Conservation (phyloP, 2,797 vertebrate species). For the Tokudaia muenninki region DNA sequence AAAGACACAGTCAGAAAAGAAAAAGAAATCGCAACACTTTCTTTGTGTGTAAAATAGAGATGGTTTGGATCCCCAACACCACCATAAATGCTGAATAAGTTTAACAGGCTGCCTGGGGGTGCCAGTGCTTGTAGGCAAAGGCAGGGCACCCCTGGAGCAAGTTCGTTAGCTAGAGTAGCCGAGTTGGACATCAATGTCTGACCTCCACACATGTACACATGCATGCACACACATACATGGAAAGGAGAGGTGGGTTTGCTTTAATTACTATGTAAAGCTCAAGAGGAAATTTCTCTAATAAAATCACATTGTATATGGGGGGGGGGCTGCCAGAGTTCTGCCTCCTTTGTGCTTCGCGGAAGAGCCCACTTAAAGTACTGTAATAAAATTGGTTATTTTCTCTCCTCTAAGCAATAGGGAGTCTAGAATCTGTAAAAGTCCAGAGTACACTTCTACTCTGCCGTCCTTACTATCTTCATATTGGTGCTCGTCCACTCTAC, state of each 20-base stretch:
- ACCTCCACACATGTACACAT: neutral
- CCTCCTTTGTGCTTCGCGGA: neutral
- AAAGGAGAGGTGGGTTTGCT: neutral
- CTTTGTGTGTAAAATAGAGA: neutral
- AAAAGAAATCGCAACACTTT: neutral
- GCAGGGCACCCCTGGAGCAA: neutral
- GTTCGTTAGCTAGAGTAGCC: neutral
- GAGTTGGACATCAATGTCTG: neutral
- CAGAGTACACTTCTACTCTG: neutral
- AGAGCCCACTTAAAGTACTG: neutral
- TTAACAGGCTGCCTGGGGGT: too few relatives aligned
- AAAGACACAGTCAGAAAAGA: neutral
- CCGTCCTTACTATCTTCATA: neutral
- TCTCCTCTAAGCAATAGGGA: neutral
- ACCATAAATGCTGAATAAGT: neutral
- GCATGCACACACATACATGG: neutral
- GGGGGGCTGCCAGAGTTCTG: neutral
- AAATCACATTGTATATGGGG: neutral
- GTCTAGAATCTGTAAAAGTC: slow-evolving; percentile 6
- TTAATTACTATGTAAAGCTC: slow-evolving; percentile 19
- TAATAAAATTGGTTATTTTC: neutral
- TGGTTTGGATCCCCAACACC: neutral
- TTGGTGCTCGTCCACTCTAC: slow-evolving; percentile 11
- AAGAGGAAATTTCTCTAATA: slow-evolving; percentile 32
- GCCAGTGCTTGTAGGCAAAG: neutral